phyloP scores from a whole-genome alignment of 2,113 vertebrate species.

The Furnarius figulus region DNA sequence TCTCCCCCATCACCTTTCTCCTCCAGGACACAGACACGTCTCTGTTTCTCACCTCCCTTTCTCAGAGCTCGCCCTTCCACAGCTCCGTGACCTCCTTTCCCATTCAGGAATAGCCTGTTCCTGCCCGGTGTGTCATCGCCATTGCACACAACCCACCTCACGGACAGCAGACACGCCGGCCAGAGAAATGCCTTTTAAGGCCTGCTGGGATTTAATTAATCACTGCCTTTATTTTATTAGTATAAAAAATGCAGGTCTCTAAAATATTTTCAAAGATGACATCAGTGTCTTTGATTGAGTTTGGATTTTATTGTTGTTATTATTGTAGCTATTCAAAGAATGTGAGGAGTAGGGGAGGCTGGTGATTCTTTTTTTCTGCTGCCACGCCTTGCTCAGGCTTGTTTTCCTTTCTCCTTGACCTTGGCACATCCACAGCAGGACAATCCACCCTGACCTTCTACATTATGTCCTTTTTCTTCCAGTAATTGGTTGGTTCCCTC shows the following conservation, averaged over 20 bases:
- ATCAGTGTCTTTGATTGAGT: constrained; percentile 35
- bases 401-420: constrained; percentile 10
- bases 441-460: background rate
- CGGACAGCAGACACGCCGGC: background rate
- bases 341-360: background rate
- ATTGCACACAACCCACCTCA: background rate
- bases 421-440: background rate
- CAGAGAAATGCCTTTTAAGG: constrained; percentile 26
- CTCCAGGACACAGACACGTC: background rate
- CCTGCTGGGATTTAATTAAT: constrained; percentile 31
- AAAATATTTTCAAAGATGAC: constrained; percentile 35
- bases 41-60: background rate
- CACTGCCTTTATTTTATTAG: constrained; percentile 4
- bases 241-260: constrained; percentile 26
- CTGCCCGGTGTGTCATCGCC: background rate
- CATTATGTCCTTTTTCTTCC: background rate
- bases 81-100: background rate
- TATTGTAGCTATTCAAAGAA: constrained; percentile 49
- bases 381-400: background rate
- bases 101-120: constrained; percentile 45
- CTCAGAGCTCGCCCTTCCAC: background rate
- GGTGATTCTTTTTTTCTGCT: background rate
- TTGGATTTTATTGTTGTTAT: constrained; percentile 16
- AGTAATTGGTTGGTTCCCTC: background rate
- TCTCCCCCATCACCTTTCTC: background rate